Evolutionary conservation across 2,797 vertebrate genomes (phyloP).

Genomic region (Ispidina lecontei): DNA sequence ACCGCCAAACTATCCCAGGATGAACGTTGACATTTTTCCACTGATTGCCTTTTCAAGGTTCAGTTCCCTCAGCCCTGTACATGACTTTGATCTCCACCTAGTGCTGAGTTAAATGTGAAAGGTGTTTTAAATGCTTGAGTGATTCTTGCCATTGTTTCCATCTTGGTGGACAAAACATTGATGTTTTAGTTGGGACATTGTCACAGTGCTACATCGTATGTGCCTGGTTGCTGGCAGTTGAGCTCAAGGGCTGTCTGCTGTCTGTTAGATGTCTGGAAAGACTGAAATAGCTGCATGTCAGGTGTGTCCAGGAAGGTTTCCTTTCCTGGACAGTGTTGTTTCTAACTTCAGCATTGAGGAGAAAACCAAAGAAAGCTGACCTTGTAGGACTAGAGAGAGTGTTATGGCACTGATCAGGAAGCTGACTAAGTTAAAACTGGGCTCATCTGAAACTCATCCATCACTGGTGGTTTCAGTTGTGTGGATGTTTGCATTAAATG

Average conservation of each 20-base stretch:
- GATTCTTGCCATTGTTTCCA: constrained; percentile 20
- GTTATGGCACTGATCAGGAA: neutral
- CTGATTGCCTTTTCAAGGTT: constrained; percentile 46
- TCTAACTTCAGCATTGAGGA: neutral
- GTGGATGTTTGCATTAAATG: no score
- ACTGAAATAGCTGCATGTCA: neutral
- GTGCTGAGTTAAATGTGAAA: constrained; percentile 47
- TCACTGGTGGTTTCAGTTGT: no score
- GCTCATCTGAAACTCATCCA: no score
- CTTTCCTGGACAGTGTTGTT: neutral
- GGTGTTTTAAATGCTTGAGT: constrained; percentile 31
- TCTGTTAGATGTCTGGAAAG: neutral
- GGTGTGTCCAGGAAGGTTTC: neutral
- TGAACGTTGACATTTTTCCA: constrained; percentile 38
- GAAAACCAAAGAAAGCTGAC: neutral
- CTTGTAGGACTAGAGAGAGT: neutral
- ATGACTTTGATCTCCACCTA: constrained; percentile 58
- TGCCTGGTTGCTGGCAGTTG: neutral
- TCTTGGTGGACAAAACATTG: neutral
- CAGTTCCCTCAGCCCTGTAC: neutral
- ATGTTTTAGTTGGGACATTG: neutral
- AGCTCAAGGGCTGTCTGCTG: neutral
- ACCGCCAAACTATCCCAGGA: neutral
- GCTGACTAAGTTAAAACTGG: neutral
- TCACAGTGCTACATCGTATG: neutral